Percentiles rank a stretch among this genome's conserved stretches.
Conservation (phyloP, 2,113 vertebrate genomes). For the Epinephelus cyanopodus region DNA sequence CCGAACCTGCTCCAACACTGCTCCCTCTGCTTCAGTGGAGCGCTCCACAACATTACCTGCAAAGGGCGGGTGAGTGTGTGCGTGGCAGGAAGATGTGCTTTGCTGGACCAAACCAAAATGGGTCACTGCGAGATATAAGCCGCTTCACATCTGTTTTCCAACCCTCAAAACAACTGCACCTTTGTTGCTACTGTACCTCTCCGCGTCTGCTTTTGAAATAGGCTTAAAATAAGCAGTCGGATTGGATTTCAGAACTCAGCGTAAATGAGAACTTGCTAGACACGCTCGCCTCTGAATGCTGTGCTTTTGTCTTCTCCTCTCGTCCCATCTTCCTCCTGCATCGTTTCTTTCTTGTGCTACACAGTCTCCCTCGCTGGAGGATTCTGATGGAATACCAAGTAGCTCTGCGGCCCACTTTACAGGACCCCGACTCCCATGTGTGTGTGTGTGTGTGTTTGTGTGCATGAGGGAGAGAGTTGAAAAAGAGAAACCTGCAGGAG, state of each 20-base stretch:
- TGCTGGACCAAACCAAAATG: slow-evolving; percentile 64
- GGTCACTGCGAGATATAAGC: slow-evolving; percentile 54
- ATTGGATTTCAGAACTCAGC: slow-evolving; percentile 23
- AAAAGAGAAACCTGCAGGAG: slow-evolving; percentile 27
- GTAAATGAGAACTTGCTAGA: slow-evolving; percentile 36
- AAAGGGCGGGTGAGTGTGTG: slow-evolving; percentile 31
- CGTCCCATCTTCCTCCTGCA: slow-evolving; percentile 59
- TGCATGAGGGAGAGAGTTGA: slow-evolving; percentile 2
- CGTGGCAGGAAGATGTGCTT: slow-evolving; percentile 28
- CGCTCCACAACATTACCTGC: slow-evolving; percentile 68
- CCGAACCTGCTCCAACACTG: slow-evolving; percentile 63
- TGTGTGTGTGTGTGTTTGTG: slow-evolving; percentile 31
- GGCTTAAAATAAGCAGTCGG: not conserved
- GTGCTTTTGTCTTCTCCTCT: slow-evolving; percentile 55
- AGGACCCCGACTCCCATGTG: slow-evolving; percentile 68
- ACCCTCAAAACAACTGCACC: slow-evolving; percentile 10
- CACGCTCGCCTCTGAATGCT: slow-evolving; percentile 30
- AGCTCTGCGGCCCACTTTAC: slow-evolving; percentile 81
- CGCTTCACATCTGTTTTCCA: slow-evolving; percentile 38
- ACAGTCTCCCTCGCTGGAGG: slow-evolving; percentile 59
- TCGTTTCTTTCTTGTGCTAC: slow-evolving; percentile 64
- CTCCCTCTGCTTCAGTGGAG: slow-evolving; percentile 70
- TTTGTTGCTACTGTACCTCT: slow-evolving; percentile 11
- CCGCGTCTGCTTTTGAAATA: slow-evolving; percentile 18
- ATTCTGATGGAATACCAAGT: slow-evolving; percentile 82